Base-by-base conservation (phyloP, 2,797 vertebrate genomes). In the Kryptopterus vitreolus region DNA sequence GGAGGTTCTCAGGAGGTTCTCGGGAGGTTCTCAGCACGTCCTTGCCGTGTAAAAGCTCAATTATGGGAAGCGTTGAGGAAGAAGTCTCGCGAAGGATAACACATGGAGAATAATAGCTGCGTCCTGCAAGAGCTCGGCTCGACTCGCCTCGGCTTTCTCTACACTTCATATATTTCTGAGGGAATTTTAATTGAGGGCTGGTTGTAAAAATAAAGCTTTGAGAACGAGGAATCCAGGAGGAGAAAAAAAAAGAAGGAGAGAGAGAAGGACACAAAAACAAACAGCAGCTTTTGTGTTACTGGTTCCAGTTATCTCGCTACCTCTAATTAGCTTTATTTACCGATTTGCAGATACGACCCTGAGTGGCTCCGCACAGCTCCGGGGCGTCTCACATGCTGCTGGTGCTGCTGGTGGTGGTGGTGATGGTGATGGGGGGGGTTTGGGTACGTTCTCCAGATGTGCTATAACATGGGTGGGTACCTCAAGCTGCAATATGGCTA, bases 41-140 rank as follows among this genome's bases (percentile, higher is more conserved):
- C 55, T 71, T 82, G 83, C 72, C 72, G 81, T 75, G 76, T 82
- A 74, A 82, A 81, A 81, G 85, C 83, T 84, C 85, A 84, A 81
- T 84, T 80, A 83, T 81, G 76, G 79, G 85, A 86, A 86, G 83
- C 79, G 81, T 84, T 86, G 74, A 83, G 76, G 85, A 82, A 86
- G 85, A 82, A 86, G 83, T 84, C 59, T 73, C 55, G 68, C 82
- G 81, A 86, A 84, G 76, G 76, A 35, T 83, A 81, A 82, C 85
- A 84, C 74, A 81, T 86, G 85, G 76, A 76, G 70, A 7, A 50
- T 86, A 86, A 86, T 84, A 68, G 81, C 26, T 79, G 74, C 76
- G 80, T 78, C 61, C 81, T 86, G 85, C 76, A 65, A 71, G 62
- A 52, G 65, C 55, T 10, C 26, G 72, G 78, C 38, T 0, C 38